Base-by-base conservation (phyloP, 2,888 invertebrate genomes). In the Aradus depressus region DNA sequence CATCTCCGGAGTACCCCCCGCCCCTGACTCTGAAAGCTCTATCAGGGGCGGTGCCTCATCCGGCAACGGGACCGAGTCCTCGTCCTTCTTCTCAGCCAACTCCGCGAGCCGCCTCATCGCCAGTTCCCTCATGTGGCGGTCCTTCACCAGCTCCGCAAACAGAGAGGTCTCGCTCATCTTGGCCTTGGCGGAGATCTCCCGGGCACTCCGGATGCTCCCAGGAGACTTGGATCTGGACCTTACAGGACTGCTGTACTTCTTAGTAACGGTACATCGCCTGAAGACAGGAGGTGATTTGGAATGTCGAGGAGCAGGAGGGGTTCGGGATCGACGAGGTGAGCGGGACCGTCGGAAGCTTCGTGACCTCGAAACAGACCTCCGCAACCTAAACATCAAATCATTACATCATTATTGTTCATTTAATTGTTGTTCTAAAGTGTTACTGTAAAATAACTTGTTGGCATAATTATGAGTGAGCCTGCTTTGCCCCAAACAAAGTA, bases 151-250 rank as follows among this genome's bases (percentile, higher is more conserved):
- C 68, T 90, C 88, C 0, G 90, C 90, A 65, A 91, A 91, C 10
- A 91, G 73, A 65, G 89, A 89, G 6, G 90, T 90, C 61, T 88
- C 87, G 48, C 83, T 84, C 64, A 90, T 87, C 66, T 89, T 90
- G 62, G 85, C 82, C 59, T 58, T 54, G 61, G 67, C 76, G 4
- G 60, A 54, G 14, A 59, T 58, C 44, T 59, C 58, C 4, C 57
- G 53, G 5, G 57, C 54, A 25, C 51, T 48, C 14, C 55, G 54
- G 10, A 60, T 38, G 3, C 55, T 57, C 8, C 38, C 41, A 12
- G 54, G 55, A 26, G 52, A 50, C 14, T 51, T 28, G 5, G 51
- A 51, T 3, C 42, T 22, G 3, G 58, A 53, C 32, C 50, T 50
- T n/a, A 53, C 47, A 18, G 47, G 23, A 34, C 28, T 38, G 25